Conservation (phyloP, 2,797 vertebrate species). For the Semotilus atromaculatus region DNA sequence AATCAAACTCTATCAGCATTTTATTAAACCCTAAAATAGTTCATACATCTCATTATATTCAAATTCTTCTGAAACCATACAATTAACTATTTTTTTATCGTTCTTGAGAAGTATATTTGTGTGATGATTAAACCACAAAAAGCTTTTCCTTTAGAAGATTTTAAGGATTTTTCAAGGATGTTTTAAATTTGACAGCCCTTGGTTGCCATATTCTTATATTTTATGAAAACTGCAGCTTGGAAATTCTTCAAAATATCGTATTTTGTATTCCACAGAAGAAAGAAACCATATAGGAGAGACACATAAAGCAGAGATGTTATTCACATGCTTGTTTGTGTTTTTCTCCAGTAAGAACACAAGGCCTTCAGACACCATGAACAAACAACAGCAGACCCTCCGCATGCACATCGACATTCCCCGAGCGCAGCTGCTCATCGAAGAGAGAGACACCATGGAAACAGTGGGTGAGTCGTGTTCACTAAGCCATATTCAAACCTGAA, state of each 20-base stretch:
- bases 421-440: conserved; percentile 96
- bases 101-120: not conserved
- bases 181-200: not conserved
- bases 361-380: conserved; percentile 94
- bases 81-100: not conserved
- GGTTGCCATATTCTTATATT: not conserved
- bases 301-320: not conserved
- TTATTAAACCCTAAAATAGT: not conserved
- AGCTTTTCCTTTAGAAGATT: not conserved
- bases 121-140: not conserved
- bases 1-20: not conserved
- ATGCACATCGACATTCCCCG: conserved; percentile 99
- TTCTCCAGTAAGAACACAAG: conserved; percentile 93
- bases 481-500: not conserved
- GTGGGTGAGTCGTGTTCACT: conserved; percentile 81
- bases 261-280: not conserved
- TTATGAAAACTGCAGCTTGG: not conserved
- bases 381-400: conserved; percentile 94
- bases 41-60: not conserved
- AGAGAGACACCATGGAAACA: conserved; percentile 97
- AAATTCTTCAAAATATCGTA: not conserved
- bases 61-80: not conserved
- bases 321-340: conserved; percentile 38
- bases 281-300: conserved; percentile 1
- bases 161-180: too few relatives aligned